These are phyloP conservation scores for Hemiscyllium ocellatum DNA, from an alignment of 2,113 vertebrate species.

Conservation along the genomic window DNA sequence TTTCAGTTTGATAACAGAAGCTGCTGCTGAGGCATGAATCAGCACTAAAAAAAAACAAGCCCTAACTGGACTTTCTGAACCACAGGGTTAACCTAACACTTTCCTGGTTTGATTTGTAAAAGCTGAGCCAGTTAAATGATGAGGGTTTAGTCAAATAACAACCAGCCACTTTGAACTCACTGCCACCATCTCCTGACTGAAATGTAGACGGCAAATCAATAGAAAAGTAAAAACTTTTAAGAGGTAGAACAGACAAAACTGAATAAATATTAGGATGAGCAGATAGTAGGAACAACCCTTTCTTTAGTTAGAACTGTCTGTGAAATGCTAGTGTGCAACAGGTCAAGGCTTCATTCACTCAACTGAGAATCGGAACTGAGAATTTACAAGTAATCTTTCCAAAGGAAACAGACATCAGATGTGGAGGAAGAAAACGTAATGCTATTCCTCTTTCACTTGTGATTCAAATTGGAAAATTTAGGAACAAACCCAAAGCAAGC, in stretches of 20 bases:
- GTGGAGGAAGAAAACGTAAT: neutral
- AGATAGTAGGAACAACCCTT: neutral
- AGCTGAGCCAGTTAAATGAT: neutral
- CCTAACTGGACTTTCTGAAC: neutral
- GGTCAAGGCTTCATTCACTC: neutral
- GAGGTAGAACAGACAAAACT: neutral
- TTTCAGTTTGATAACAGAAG: neutral
- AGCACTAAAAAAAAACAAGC: neutral
- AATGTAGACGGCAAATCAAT: neutral
- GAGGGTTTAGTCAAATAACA: neutral
- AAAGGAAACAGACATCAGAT: neutral
- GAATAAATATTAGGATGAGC: neutral
- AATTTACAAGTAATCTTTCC: neutral
- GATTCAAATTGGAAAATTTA: neutral
- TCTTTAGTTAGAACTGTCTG: no score
- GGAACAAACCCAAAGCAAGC: neutral
- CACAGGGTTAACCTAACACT: neutral
- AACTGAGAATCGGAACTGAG: neutral
- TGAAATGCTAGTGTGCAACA: neutral
- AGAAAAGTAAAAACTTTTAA: neutral
- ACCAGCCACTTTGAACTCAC: neutral
- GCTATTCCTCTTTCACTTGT: neutral
- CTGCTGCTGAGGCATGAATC: neutral
- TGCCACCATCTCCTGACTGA: neutral
- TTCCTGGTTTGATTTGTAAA: neutral